phyloP scores from a whole-genome alignment of 1,140 invertebrate species.

The Carcinoscorpius rotundicauda region DNA sequence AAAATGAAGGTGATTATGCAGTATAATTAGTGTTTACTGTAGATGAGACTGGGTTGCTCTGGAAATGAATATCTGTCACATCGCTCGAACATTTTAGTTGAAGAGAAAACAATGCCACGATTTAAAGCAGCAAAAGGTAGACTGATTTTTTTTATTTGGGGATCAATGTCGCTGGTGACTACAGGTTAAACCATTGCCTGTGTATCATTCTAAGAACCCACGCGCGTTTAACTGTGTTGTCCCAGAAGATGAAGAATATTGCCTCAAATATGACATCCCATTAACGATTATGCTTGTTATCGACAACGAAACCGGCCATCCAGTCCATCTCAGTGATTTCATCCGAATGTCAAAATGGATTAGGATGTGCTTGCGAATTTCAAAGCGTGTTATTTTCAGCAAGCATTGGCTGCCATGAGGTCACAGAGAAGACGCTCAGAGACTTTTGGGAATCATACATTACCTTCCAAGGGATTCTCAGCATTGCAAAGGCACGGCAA shows the following conservation, averaged over 20 bases:
- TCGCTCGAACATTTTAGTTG: constrained; percentile 17
- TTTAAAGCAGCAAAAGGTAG: constrained; percentile 8
- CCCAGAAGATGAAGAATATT: background rate
- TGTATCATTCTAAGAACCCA: constrained; percentile 15
- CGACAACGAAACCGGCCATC: background rate
- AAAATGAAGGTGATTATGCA: background rate
- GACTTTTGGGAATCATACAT: constrained; percentile 3
- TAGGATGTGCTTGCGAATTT: constrained; percentile 34
- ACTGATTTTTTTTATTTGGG: constrained; percentile 5
- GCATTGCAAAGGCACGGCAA: too few relatives aligned
- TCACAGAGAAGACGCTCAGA: background rate
- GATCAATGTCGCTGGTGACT: constrained; percentile 11
- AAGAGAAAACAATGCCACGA: constrained; percentile 13
- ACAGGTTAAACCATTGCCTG: constrained; percentile 12
- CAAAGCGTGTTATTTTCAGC: constrained; percentile 18
- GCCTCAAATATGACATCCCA: background rate
- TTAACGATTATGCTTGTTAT: background rate
- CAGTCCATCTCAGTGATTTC: background rate
- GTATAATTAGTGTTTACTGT: constrained; percentile 9
- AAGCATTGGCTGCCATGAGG: background rate
- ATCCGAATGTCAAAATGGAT: constrained; percentile 32
- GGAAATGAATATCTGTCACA: constrained; percentile 23
- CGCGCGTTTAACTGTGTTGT: constrained; percentile 23
- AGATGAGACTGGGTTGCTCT: constrained; percentile 18
- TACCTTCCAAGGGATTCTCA: too few relatives aligned